phyloP scores from a whole-genome alignment of 2,797 vertebrate species.

The Cheirogaleus major region DNA sequence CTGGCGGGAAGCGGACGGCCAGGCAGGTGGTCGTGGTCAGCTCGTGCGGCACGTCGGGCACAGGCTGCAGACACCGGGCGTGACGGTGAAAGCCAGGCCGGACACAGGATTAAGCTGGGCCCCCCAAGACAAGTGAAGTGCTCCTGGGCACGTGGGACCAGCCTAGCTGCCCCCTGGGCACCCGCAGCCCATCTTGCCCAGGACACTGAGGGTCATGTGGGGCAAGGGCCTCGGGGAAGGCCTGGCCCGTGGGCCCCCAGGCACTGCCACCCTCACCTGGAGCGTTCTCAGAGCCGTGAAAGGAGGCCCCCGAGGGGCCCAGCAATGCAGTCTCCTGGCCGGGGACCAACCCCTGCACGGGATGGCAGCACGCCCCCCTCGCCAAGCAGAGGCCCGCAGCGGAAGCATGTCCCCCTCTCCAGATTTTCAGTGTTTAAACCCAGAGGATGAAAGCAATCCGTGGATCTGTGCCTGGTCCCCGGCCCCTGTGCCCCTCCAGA shows the following conservation, averaged over 20 bases:
- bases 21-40: neutral
- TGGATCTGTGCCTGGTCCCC: neutral
- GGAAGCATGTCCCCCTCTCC: neutral
- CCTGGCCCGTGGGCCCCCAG: too few species aligned
- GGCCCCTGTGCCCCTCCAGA: neutral
- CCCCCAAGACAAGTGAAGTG: neutral
- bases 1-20: fast-evolving
- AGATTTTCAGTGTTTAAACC: neutral
- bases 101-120: fast-evolving
- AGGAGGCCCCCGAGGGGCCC: fast-evolving
- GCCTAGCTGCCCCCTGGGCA: too few species aligned
- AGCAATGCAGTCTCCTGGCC: neutral
- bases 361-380: neutral
- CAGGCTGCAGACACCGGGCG: neutral
- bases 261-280: too few species aligned
- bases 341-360: neutral
- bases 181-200: fast-evolving
- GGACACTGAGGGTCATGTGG: too few species aligned
- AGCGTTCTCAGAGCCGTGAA: too few species aligned
- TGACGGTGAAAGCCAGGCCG: neutral
- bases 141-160: neutral
- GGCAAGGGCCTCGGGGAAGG: fast-evolving
- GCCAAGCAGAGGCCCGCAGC: neutral
- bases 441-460: neutral
- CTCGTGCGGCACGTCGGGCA: fast-evolving